These are phyloP conservation scores for Ennomos fuscantarius DNA, from an alignment of 2,888 invertebrate species.

Conservation along the genomic window DNA sequence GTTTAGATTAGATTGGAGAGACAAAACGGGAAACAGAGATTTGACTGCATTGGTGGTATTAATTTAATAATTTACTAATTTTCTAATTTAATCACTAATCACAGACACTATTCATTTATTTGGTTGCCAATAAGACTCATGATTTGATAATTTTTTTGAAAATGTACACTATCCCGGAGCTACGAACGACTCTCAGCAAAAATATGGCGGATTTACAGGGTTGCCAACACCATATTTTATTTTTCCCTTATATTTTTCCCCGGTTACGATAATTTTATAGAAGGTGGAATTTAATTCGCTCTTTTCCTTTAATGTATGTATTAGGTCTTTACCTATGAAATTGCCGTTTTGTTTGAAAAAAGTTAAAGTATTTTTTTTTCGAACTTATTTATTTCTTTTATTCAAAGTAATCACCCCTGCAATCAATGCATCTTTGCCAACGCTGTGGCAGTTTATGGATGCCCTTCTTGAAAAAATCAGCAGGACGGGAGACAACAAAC, in stretches of 20 bases:
- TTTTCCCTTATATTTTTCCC: conserved; percentile 35
- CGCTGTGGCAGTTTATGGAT: too few relatives aligned
- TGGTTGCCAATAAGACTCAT: conserved; percentile 75
- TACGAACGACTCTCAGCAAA: conserved; percentile 77
- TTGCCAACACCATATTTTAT: too few relatives aligned
- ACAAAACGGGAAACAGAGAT: conserved; percentile 74
- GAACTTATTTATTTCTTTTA: too few relatives aligned
- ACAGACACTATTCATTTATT: conserved; percentile 69
- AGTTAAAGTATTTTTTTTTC: too few relatives aligned
- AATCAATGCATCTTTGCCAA: too few relatives aligned
- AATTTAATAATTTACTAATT: conserved; percentile 53
- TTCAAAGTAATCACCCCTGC: too few relatives aligned
- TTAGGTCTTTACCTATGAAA: too few relatives aligned
- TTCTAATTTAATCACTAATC: conserved; percentile 67
- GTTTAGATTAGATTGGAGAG: conserved; percentile 86
- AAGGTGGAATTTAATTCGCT: too few relatives aligned
- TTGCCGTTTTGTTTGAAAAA: too few relatives aligned
- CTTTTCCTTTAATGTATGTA: too few relatives aligned
- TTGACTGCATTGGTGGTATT: conserved; percentile 67
- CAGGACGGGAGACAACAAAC: too few relatives aligned
- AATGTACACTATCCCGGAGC: conserved; percentile 73
- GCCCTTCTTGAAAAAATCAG: too few relatives aligned
- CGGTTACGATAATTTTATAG: background rate
- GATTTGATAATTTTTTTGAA: conserved; percentile 69
- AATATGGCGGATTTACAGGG: conserved; percentile 79